Evolutionary conservation across 2,797 vertebrate species (phyloP), one percentile per base, ranked within the genome.

Genomic region (Sebastes elongatus): DNA sequence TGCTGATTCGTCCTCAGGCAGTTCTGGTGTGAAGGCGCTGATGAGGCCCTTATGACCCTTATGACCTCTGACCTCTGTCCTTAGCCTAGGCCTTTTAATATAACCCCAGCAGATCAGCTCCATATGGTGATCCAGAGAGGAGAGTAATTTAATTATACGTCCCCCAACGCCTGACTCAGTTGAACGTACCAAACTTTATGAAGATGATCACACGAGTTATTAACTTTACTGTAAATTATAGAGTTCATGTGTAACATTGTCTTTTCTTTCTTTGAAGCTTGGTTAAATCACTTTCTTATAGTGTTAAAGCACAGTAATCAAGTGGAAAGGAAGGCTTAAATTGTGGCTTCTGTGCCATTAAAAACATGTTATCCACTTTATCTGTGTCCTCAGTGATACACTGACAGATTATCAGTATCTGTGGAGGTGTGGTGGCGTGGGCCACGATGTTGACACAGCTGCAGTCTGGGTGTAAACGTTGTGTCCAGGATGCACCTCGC

Each of bases 361-460:
- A 22, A 32, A 65, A 27, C 10, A 0, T 77, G 53, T 59, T 55
- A 30, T 61, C 55, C 5, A 10, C 55, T 42, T 82, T 81, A 76
- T 78, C 71, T 78, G 14, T 8, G 23, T 3, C 69, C 57, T 68
- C 67, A 2, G 67, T 64, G 6, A 65, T 4, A 56, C 60, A 59
- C 65, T 28, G 62, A 28, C 42, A 28, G 57, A 81, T 86, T 84
- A 83, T 80, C 74, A 76, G 80, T 75, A 27, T 82, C 46, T 32
- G 81, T 22, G 8, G 72, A 53, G 71, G 23, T 53, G 23, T 53
- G 18, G 55, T 74, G 74, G 42, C n/a, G n/a, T 62, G 57, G 71
- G 68, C 62, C 33, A 7, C 32, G 61, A 0, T 94, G 90, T 94
- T 94, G 93, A 94, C 93, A 92, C 94, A 94, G 93, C 93, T 95